Evolutionary conservation across 30 jellyfish, hydroid and myxozoan species (phyloP).

Genomic region (Aurelia aurita): DNA sequence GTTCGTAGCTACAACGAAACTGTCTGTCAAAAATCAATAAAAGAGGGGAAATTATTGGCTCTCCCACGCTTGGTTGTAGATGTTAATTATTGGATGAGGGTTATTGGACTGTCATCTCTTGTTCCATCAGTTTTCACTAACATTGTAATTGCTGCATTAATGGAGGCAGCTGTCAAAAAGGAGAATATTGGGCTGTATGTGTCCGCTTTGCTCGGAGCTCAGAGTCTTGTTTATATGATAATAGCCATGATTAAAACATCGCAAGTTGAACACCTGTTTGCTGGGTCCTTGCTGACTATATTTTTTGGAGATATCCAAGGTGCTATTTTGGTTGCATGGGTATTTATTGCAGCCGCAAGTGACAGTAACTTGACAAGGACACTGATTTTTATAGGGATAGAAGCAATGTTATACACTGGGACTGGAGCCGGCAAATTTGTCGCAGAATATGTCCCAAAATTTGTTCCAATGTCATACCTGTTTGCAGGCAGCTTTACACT

Average conservation of each 20-base stretch:
- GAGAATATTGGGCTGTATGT: constrained; percentile 46
- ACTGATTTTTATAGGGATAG: constrained; percentile 26
- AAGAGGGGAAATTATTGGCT: too few relatives aligned
- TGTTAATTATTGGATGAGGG: constrained; percentile 13
- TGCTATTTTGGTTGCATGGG: constrained; percentile 34
- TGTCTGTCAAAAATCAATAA: not conserved
- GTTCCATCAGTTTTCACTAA: constrained; percentile 11
- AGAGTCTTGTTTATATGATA: constrained; percentile 50
- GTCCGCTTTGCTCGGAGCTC: constrained; percentile 15
- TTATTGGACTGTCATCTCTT: not conserved
- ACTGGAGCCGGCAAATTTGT: constrained; percentile 19
- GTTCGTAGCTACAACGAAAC: constrained; percentile 9
- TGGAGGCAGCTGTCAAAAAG: constrained; percentile 9
- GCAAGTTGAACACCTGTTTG: constrained; percentile 23
- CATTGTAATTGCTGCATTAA: constrained; percentile 2
- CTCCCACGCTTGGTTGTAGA: not conserved
- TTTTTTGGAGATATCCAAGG: constrained; percentile 51
- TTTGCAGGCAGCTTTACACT: constrained; percentile 40
- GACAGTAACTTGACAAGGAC: constrained; percentile 23
- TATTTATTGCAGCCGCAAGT: constrained; percentile 29
- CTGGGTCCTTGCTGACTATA: constrained; percentile 27
- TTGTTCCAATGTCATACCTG: constrained; percentile 12
- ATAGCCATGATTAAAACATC: constrained; percentile 8
- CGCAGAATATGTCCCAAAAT: constrained; percentile 9
- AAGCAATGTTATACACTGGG: constrained; percentile 35